Conservation (phyloP, 92 coral and sea anemone genomes). For the Pocillopora meandrina region DNA sequence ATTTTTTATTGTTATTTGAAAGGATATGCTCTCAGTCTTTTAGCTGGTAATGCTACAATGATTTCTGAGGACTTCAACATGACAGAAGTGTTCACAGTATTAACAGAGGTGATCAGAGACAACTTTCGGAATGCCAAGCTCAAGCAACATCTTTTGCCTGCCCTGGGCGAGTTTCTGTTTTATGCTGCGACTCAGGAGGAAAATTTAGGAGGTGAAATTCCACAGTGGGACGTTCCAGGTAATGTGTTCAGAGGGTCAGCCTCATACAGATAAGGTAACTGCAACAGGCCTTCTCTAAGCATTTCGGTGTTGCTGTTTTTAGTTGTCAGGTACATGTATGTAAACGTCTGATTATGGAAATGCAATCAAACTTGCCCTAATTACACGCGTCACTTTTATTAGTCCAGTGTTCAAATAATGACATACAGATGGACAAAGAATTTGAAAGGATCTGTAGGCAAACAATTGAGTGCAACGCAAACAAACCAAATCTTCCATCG, state of each 20-base stretch:
- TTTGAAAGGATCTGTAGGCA: too few relatives aligned
- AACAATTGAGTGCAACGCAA: too few relatives aligned
- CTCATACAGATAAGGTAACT: too few relatives aligned
- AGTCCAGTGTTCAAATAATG: too few relatives aligned
- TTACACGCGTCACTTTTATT: too few relatives aligned
- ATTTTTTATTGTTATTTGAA: background rate
- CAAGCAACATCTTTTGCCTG: slow-evolving; percentile 91
- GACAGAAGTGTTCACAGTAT: slow-evolving; percentile 86
- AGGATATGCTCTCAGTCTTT: slow-evolving; percentile 84
- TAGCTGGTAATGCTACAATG: slow-evolving; percentile 95
- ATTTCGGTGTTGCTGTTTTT: too few relatives aligned
- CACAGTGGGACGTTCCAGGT: slow-evolving; percentile 98
- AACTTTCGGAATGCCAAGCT: slow-evolving; percentile 90
- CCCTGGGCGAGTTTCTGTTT: slow-evolving; percentile 95
- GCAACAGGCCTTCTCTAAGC: too few relatives aligned
- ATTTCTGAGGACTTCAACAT: slow-evolving; percentile 95
- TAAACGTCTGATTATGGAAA: too few relatives aligned
- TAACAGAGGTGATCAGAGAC: slow-evolving; percentile 94
- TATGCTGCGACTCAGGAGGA: slow-evolving; percentile 99
- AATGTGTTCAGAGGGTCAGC: background rate
- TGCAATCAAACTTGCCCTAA: too few relatives aligned
- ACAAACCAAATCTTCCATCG: too few relatives aligned
- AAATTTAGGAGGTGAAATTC: slow-evolving; percentile 70
- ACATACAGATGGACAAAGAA: too few relatives aligned
- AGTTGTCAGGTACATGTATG: too few relatives aligned